These are phyloP conservation scores for Coronaproctus castanopsis DNA, from an alignment of 2,888 invertebrate species.

Conservation along the genomic window DNA sequence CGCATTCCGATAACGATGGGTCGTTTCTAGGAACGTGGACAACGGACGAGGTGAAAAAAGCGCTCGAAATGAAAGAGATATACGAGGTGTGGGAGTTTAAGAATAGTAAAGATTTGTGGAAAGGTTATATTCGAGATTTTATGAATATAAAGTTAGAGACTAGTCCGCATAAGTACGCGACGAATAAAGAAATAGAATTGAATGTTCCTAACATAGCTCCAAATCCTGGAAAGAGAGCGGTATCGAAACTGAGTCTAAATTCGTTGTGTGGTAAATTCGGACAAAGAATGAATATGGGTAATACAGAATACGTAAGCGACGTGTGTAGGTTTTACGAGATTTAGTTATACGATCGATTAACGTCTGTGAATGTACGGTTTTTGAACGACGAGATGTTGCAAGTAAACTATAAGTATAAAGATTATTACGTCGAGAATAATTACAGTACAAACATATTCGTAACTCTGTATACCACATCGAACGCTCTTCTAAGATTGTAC, in stretches of 20 bases:
- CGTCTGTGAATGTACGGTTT: background rate
- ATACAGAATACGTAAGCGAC: slow-evolving; percentile 25
- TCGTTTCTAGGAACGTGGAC: slow-evolving; percentile 7
- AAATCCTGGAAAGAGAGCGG: slow-evolving; percentile 19
- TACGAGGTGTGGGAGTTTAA: slow-evolving; percentile 12
- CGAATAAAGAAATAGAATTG: slow-evolving; percentile 18
- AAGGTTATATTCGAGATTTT: slow-evolving; percentile 16
- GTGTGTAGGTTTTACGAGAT: slow-evolving; percentile 1
- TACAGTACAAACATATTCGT: slow-evolving; percentile 7
- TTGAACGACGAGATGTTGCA: slow-evolving; percentile 5
- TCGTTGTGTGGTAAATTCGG: slow-evolving; percentile 21
- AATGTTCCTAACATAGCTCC: slow-evolving; percentile 16
- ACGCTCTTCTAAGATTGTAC: slow-evolving; percentile 8
- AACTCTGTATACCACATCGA: slow-evolving; percentile 2
- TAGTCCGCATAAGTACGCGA: slow-evolving; percentile 9
- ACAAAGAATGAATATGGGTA: slow-evolving; percentile 15
- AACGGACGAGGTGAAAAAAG: slow-evolving; percentile 8
- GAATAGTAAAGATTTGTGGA: slow-evolving; percentile 15
- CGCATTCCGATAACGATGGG: slow-evolving; percentile 6
- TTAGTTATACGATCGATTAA: slow-evolving; percentile 3
- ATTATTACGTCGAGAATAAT: slow-evolving; percentile 1
- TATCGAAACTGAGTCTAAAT: slow-evolving; percentile 20
- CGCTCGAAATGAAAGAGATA: slow-evolving; percentile 8
- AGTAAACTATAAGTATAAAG: slow-evolving; percentile 5
- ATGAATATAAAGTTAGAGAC: slow-evolving; percentile 8